These are phyloP conservation scores for Alsophila aescularia DNA, from an alignment of 2,888 invertebrate genomes.

Conservation along the genomic window DNA sequence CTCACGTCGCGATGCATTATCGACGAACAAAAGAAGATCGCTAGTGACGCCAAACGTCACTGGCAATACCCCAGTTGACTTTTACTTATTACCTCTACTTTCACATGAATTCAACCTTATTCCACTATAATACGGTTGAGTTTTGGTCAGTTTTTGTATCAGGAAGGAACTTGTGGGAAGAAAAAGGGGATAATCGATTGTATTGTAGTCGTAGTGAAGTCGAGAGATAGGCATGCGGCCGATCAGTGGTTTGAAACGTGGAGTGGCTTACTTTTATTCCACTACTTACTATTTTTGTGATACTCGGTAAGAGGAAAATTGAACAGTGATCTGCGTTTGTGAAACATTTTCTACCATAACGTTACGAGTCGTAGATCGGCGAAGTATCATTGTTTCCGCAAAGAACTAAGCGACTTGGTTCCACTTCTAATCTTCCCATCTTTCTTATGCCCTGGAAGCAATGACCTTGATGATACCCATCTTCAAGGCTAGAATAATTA, in stretches of 20 bases:
- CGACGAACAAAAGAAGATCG: constrained; percentile 64
- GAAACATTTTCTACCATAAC: too few species aligned
- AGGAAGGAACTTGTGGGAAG: constrained; percentile 31
- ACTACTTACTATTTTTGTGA: too few species aligned
- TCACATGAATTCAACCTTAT: constrained; percentile 14
- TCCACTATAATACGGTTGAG: constrained; percentile 5
- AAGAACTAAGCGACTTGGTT: too few species aligned
- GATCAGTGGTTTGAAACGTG: constrained; percentile 20
- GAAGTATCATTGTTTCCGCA: too few species aligned
- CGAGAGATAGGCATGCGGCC: constrained; percentile 19
- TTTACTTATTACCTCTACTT: constrained; percentile 26
- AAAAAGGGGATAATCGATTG: constrained; percentile 51
- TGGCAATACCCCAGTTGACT: constrained; percentile 43
- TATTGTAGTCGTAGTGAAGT: constrained; percentile 45
- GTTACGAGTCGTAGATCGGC: too few species aligned
- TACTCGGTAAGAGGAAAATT: too few species aligned
- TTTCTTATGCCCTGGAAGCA: too few species aligned
- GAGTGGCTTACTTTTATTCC: neutral
- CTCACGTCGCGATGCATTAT: constrained; percentile 57
- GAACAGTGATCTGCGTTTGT: too few species aligned
- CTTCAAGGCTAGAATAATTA: too few species aligned
- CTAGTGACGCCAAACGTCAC: constrained; percentile 61
- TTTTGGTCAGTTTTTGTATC: neutral
- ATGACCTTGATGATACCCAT: too few species aligned
- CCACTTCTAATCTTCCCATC: too few species aligned